A percentile compares a stretch with the other conserved stretches of the same genome.
These are phyloP conservation scores for Biston betularia DNA, from an alignment of 2,888 invertebrate species.

Conservation along the genomic window DNA sequence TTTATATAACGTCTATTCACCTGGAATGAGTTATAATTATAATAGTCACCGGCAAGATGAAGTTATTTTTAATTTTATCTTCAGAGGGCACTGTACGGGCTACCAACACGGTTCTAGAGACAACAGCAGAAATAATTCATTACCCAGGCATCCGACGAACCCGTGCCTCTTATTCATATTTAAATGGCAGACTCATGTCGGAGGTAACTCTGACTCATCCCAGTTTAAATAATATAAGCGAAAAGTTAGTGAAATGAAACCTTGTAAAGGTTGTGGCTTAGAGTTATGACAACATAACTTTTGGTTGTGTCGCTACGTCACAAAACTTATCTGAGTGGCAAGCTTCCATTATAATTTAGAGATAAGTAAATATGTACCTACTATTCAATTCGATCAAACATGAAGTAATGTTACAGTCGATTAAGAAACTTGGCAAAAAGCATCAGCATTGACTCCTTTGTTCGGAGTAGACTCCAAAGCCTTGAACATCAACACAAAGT, in stretches of 20 bases:
- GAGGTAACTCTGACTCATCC: constrained; percentile 43
- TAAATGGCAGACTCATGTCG: constrained; percentile 49
- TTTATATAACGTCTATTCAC: background rate
- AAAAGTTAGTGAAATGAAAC: constrained; percentile 38
- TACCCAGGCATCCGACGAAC: constrained; percentile 47
- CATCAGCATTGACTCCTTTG: no score
- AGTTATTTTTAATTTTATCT: constrained; percentile 33
- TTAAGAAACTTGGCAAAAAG: no score
- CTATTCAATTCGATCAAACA: no score
- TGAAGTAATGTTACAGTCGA: no score
- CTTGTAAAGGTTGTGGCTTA: constrained; percentile 21
- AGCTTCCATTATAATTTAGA: background rate
- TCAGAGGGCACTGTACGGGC: constrained; percentile 34
- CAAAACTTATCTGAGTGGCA: background rate
- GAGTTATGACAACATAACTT: constrained; percentile 26
- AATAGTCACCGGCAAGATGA: constrained; percentile 12
- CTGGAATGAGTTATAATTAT: constrained; percentile 1
- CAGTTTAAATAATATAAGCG: constrained; percentile 42
- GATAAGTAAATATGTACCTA: no score
- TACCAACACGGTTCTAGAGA: constrained; percentile 43
- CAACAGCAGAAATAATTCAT: constrained; percentile 57
- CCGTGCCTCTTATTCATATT: constrained; percentile 58
- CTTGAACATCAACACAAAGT: no score
- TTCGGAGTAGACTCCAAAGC: no score
- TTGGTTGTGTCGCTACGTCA: constrained; percentile 2